Base-by-base conservation (phyloP, 2,888 invertebrate genomes). In the Actias luna region DNA sequence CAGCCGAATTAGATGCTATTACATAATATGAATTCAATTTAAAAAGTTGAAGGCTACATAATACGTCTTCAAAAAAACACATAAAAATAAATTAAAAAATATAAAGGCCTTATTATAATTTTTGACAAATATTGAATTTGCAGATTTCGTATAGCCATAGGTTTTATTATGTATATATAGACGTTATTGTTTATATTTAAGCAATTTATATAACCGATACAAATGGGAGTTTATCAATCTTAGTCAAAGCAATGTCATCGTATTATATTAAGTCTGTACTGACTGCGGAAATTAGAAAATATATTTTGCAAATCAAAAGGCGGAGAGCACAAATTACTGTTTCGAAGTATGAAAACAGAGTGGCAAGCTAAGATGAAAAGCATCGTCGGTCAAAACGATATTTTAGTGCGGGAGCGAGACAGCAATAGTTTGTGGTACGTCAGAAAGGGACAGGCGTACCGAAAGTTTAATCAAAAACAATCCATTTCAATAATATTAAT, bases 401-500 rank as follows among this genome's bases (percentile, higher is more conserved):
- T 79, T 77, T 67, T 58, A 60, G 60, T 50, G 65, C 52, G 18
- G 12, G 61, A 67, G 36, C 27, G 67, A 50, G 66, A 74, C 16
- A 55, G 65, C 33, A 14, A 61, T 64, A 63, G 35, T 10, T 3
- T 18, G 7, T 16, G 12, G 35, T 10, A 33, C 7, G 68, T 58
- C 27, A 29, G 71, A 80, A 64, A 66, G 69, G 64, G 76, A 78
- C 31, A 60, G 65, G 33, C 36, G 61, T 57, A 69, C 58, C 57
- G 67, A 74, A 79, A 80, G 78, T 81, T 84, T 80, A 82, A 82
- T 82, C 78, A 83, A 80, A 84, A 84, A 84, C 83, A 85, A 83
- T 83, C 76, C 77, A 80, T 83, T 85, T 81, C 80, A 82, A 83
- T 85, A 81, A 80, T 86, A 84, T 84, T 84, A 85, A 86, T 85